Evolutionary conservation across 1,140 invertebrate genomes (phyloP).

Genomic region (Papilio aristodemus): DNA sequence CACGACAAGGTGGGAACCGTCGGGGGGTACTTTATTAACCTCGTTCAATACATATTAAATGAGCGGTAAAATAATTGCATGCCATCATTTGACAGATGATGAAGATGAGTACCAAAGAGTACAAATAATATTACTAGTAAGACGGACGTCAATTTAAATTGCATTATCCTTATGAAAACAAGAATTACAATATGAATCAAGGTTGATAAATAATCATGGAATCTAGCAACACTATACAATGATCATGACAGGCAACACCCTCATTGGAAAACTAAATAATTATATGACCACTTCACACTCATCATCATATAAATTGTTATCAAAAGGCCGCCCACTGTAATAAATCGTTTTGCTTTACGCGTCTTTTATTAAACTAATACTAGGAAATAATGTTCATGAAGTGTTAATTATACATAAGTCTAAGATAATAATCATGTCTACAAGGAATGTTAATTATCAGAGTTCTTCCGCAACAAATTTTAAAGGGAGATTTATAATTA

Average conservation of each 20-base stretch:
- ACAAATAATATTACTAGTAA: not conserved
- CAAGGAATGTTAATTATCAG: no score
- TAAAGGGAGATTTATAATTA: no score
- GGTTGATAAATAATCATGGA: conserved; percentile 6
- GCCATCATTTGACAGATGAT: conserved; percentile 15
- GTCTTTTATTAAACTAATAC: not conserved
- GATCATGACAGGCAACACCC: not conserved
- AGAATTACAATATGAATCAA: conserved; percentile 20
- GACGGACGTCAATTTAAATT: conserved; percentile 12
- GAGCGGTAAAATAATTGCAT: not conserved
- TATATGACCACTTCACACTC: not conserved
- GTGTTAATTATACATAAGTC: no score
- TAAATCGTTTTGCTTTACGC: not conserved
- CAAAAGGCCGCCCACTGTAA: not conserved
- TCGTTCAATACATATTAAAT: no score
- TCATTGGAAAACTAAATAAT: not conserved
- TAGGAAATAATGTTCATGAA: not conserved
- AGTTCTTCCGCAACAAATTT: no score
- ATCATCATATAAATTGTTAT: not conserved
- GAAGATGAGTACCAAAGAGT: not conserved
- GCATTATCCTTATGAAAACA: conserved; percentile 26
- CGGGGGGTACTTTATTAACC: no score
- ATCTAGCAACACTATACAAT: not conserved
- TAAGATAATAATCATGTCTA: no score
- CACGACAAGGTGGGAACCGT: no score